Evolutionary conservation across 1,140 invertebrate species (phyloP).

Genomic region (Monomorium pharaonis): DNA sequence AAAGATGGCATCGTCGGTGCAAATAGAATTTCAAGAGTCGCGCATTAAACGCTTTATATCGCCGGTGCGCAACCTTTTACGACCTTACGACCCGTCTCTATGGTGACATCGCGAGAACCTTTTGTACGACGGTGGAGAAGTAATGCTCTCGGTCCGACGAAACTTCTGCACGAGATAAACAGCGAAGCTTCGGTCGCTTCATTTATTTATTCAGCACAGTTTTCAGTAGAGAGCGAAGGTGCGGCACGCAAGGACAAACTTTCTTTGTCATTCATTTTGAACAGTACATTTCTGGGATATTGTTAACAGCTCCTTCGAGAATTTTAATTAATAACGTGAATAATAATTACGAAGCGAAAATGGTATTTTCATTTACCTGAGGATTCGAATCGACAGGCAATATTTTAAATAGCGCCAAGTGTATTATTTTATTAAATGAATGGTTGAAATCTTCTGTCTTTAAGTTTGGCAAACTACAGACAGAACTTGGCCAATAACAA

Average conservation of each 20-base stretch:
- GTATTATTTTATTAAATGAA: not conserved
- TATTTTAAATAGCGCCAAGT: not conserved
- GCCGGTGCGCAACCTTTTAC: slow-evolving; percentile 71
- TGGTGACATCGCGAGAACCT: slow-evolving; percentile 71
- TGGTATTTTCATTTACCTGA: not conserved
- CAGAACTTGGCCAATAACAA: too few species aligned
- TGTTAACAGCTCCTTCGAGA: not conserved
- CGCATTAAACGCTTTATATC: slow-evolving; percentile 74
- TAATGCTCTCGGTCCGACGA: slow-evolving; percentile 59
- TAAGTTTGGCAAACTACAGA: not conserved
- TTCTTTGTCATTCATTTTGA: slow-evolving; percentile 16
- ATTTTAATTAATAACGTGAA: not conserved
- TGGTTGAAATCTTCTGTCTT: not conserved
- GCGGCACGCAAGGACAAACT: not conserved
- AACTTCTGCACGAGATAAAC: slow-evolving; percentile 56
- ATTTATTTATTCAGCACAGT: slow-evolving; percentile 47
- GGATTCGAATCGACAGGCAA: not conserved
- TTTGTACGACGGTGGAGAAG: slow-evolving; percentile 65
- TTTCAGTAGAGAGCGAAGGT: slow-evolving; percentile 17
- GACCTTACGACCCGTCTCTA: slow-evolving; percentile 72
- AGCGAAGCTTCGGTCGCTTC: slow-evolving; percentile 25
- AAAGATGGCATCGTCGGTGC: slow-evolving; percentile 61
- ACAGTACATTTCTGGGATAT: not conserved
- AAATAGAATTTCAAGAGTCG: slow-evolving; percentile 75
- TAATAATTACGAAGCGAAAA: not conserved